Conservation (phyloP, 2,113 vertebrate genomes). For the Haemorhous mexicanus region DNA sequence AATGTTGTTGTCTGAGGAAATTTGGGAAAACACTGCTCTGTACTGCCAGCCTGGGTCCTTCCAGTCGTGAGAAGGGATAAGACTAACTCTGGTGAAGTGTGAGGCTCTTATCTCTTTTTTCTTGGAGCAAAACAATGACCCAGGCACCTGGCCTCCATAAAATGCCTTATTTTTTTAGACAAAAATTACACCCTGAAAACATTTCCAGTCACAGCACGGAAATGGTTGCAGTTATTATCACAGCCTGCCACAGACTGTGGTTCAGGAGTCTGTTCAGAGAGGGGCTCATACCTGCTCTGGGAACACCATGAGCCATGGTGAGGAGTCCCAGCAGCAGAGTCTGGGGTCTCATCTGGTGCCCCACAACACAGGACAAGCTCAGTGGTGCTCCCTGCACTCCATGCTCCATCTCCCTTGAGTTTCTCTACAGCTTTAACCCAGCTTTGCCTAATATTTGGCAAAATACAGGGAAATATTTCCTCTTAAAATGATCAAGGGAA, state of each 20-base stretch:
- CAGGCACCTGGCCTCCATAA: not conserved
- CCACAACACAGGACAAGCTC: not conserved
- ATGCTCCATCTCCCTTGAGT: not conserved
- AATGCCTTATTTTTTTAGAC: not conserved
- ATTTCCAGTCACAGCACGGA: not conserved
- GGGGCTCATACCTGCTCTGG: not conserved
- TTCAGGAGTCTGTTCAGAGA: not conserved
- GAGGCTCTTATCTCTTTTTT: not conserved
- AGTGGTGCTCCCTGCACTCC: not conserved
- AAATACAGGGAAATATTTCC: not conserved
- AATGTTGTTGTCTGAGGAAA: not conserved
- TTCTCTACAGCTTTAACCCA: not conserved
- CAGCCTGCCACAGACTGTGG: not conserved
- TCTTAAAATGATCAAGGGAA: not conserved
- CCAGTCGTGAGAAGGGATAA: not conserved
- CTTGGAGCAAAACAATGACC: not conserved
- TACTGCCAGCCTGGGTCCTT: not conserved
- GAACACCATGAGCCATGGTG: not conserved
- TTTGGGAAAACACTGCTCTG: not conserved
- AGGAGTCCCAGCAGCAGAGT: not conserved
- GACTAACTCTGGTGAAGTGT: not conserved
- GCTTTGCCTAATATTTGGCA: not conserved
- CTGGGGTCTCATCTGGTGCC: not conserved
- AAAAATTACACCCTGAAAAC: not conserved
- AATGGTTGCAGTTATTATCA: not conserved